phyloP scores from a whole-genome alignment of 2,888 invertebrate species.

The Muscina levida region DNA sequence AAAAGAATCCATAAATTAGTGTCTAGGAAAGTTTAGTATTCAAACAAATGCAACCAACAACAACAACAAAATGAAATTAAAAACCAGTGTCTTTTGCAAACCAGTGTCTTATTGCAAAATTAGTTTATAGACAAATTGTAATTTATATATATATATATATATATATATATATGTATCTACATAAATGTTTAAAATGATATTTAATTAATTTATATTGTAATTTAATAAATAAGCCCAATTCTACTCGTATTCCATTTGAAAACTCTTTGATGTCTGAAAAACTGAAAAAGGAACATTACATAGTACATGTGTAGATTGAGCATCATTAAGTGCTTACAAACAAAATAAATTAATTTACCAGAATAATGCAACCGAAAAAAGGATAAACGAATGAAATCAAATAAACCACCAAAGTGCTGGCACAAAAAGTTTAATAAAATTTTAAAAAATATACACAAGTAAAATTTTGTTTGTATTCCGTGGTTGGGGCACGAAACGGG shows the following conservation, averaged over 20 bases:
- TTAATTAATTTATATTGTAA: slow-evolving; percentile 40
- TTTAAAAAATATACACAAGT: slow-evolving; percentile 46
- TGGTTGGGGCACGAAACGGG: no score
- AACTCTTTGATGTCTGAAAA: slow-evolving; percentile 51
- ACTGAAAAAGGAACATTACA: no score
- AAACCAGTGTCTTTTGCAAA: slow-evolving; percentile 54
- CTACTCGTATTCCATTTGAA: slow-evolving; percentile 29
- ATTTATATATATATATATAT: slow-evolving; percentile 47
- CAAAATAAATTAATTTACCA: no score
- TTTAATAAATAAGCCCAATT: slow-evolving; percentile 38
- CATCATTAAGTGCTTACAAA: no score
- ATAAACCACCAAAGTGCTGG: slow-evolving; percentile 78
- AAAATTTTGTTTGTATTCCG: slow-evolving; percentile 40
- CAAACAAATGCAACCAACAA: no score
- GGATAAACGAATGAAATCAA: slow-evolving; percentile 52
- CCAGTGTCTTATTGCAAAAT: slow-evolving; percentile 61
- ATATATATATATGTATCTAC: slow-evolving; percentile 15
- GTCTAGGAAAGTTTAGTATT: no score
- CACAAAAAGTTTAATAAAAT: slow-evolving; percentile 71
- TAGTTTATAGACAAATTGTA: slow-evolving; percentile 57
- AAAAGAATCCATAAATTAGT: no score
- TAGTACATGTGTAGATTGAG: no score
- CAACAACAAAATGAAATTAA: slow-evolving; percentile 32
- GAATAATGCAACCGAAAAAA: neutral
- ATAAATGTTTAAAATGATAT: slow-evolving; percentile 58